Base-by-base conservation (phyloP, 2,113 vertebrate genomes). In the Laticauda colubrina region DNA sequence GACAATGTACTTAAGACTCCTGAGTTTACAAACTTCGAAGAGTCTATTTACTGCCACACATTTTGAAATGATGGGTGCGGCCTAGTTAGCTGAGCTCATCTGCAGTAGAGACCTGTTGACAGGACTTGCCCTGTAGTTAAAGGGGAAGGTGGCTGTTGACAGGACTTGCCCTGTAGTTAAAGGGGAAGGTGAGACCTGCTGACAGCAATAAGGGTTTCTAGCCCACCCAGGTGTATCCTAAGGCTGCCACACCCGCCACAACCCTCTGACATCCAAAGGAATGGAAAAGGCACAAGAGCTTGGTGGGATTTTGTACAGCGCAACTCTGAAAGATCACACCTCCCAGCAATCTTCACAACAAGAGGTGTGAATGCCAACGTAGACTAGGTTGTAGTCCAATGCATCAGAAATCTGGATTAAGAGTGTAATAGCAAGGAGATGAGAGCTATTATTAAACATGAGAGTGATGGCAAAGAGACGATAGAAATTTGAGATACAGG, bases 201-300 rank as follows among this genome's bases (percentile, higher is more conserved):
- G 55, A n/a, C 55, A 61, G 90, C 11, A 24, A 55, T 29, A 8
- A 24, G 48, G 39, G 29, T 21, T 18, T 3, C 20, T 10, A 34
- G 75, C 88, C 92, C 92, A 86, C 92, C 92, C 92, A 90, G 43
- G 29, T 39, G 45, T 29, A 26, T 56, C 87, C 88, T 10, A 26
- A 57, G 69, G 69, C 64, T 85, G 92, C 54, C 69, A 85, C n/a
- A 23, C 5, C 39, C 21, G 8, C 43, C 14, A 4, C 91, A 45
- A 87, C 11, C 45, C 39, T 91, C 39, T 10, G 39, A 5, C 24
- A 75, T 5, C 75, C 51, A 15, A 24, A 23, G 54, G 39, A 29
- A 55, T 53, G 11, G 48, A 81, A 43, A 81, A 81, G 18, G 34
- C 75, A 0, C 75, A 18, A 81, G 3, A 81, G 75, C 34, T 81